A percentile compares a stretch with the other conserved stretches of the same genome.
Conservation (phyloP, 2,888 invertebrate genomes). For the Polyommatus icarus region DNA sequence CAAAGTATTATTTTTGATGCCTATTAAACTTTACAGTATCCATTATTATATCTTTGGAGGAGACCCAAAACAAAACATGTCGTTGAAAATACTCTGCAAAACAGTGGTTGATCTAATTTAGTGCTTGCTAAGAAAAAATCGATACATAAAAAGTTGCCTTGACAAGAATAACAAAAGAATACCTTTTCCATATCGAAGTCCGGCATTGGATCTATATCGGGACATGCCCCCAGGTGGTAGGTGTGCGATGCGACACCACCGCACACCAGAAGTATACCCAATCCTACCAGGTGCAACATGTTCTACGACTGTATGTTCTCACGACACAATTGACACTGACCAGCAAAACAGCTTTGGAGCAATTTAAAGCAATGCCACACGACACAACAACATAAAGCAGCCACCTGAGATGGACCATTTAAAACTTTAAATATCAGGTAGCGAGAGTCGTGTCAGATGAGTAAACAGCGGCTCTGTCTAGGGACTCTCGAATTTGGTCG, state of each 20-base stretch:
- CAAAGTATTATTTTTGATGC: no score
- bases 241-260: slow-evolving; percentile 78
- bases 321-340: slow-evolving; percentile 37
- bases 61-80: background rate
- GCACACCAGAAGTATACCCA: slow-evolving; percentile 48
- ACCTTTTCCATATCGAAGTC: slow-evolving; percentile 89
- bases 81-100: background rate
- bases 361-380: slow-evolving; percentile 35
- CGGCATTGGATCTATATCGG: slow-evolving; percentile 85
- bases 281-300: slow-evolving; percentile 22
- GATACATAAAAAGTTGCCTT: background rate
- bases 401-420: background rate
- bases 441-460: background rate
- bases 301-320: slow-evolving; percentile 19
- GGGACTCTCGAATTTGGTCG: background rate
- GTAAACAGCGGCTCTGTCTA: background rate
- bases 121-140: background rate
- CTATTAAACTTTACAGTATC: background rate
- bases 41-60: background rate
- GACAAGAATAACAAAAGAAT: slow-evolving; percentile 3
- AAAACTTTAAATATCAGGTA: background rate
- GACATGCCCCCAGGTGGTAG: slow-evolving; percentile 88
- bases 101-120: background rate
- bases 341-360: slow-evolving; percentile 36
- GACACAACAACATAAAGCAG: background rate